These are phyloP conservation scores for Holothuria scabra DNA, from an alignment of 53 echinoderm and acorn worm genomes.

Conservation along the genomic window DNA sequence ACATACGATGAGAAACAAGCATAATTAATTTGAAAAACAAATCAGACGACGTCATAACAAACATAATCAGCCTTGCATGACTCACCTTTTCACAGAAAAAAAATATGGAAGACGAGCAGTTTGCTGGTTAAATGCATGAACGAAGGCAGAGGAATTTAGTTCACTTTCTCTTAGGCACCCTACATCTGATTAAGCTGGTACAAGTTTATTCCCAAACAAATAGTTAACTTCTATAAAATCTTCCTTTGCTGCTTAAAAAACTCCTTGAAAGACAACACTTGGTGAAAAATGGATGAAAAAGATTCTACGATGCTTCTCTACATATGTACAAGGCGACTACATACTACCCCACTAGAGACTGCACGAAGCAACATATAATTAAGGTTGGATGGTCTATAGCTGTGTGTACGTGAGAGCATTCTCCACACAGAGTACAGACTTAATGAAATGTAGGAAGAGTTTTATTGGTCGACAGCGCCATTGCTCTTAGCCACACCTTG, in stretches of 20 bases:
- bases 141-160: no score
- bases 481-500: slow-evolving; percentile 53
- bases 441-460: slow-evolving; percentile 48
- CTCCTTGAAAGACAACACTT: slow-evolving; percentile 30
- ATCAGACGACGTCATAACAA: no score
- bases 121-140: no score
- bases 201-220: no score
- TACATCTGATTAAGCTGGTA: no score
- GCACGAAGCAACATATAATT: slow-evolving; percentile 45
- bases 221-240: no score
- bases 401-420: slow-evolving; percentile 17
- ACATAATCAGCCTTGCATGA: no score
- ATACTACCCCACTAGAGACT: slow-evolving; percentile 30
- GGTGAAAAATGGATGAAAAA: slow-evolving; percentile 36
- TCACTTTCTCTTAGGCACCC: no score
- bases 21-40: no score
- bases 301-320: slow-evolving; percentile 11
- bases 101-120: no score
- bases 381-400: background rate
- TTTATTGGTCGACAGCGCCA: slow-evolving; percentile 37
- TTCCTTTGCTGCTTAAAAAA: slow-evolving; percentile 5
- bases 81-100: no score
- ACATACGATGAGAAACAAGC: no score
- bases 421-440: slow-evolving; percentile 3
- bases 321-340: slow-evolving; percentile 42